A percentile compares a stretch with the other conserved stretches of the same genome.
Evolutionary conservation across 2,797 vertebrate genomes (phyloP).

Genomic region (Martes flavigula): DNA sequence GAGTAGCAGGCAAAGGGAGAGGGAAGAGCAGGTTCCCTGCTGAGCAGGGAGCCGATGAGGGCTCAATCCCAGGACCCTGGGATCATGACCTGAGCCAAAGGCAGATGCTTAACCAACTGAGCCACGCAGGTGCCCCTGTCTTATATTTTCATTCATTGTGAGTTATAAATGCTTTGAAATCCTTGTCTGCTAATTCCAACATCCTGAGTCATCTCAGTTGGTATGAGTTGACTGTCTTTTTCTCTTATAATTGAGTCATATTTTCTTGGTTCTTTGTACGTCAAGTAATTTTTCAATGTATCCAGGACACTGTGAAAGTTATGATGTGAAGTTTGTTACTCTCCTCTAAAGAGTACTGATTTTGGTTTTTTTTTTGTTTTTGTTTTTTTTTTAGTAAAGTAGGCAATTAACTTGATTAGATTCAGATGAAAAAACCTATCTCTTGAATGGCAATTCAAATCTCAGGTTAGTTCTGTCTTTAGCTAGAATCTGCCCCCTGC

Average conservation of each 20-base stretch:
- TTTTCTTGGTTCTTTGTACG: background rate
- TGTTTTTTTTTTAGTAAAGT: background rate
- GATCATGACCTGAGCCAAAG: no score
- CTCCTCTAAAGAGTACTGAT: background rate
- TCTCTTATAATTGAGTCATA: slow-evolving; percentile 6
- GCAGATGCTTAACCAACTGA: no score
- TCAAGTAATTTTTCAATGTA: slow-evolving; percentile 7
- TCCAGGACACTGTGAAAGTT: background rate
- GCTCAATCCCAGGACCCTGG: no score
- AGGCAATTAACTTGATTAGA: background rate
- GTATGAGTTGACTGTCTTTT: background rate
- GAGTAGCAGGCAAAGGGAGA: no score
- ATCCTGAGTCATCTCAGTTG: background rate
- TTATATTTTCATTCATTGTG: background rate
- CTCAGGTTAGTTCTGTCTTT: background rate
- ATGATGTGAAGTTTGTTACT: slow-evolving; percentile 4
- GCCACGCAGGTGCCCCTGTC: background rate
- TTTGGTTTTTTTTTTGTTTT: background rate
- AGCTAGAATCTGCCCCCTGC: background rate
- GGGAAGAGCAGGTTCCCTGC: no score
- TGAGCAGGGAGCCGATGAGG: no score
- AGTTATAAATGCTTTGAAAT: background rate
- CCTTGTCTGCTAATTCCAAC: background rate
- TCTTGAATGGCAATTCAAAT: background rate
- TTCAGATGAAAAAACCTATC: background rate